Evolutionary conservation across 2,888 invertebrate species (phyloP), one percentile per base, ranked within the genome.

Genomic region (Eurytoma adleriae): DNA sequence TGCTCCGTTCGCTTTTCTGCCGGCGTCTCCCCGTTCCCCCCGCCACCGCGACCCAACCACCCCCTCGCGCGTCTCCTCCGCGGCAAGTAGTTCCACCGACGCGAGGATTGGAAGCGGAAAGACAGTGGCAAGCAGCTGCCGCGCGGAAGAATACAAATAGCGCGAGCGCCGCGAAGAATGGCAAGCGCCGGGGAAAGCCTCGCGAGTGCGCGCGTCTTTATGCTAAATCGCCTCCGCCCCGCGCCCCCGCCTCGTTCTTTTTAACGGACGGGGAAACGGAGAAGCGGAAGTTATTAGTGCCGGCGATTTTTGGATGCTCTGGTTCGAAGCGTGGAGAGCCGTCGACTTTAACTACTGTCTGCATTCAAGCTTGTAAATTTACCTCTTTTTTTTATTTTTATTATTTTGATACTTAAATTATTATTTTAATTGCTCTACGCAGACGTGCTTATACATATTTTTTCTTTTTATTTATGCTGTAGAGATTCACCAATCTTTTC

Each of bases 81-180:
- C 16, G 73, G 40, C 48, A 48, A 67, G 24, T 54, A 16, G 57
- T 48, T 30, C n/a, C n/a, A 13, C 13, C n/a, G 64, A 52, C 52
- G 18, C 52, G 18, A 30, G 62, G 48, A 72, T 54, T 59, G 27
- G 50, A 56, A 69, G 61, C 69, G 54, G n/a, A 13, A 62, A 76
- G 69, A 76, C 69, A 76, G 57, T 20, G 18, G 66, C 56, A 10
- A 66, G 18, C 76, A 77, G 59, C 69, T 68, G 76, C 59, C 30
- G 12, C 54, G 5, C 27, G n/a, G 62, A 69, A 69, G 76, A 77
- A 77, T 69, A 77, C 69, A 62, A 77, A 62, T 62, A 48, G 66
- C 14, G 40, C 24, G 59, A 7, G 24, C n/a, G 48, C 50, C 27
- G 18, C 20, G 24, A 18, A 54, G 54, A 54, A n/a, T 54, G 40